Conservation (phyloP, 2,113 vertebrate species). For the Campylorhamphus procurvoides region DNA sequence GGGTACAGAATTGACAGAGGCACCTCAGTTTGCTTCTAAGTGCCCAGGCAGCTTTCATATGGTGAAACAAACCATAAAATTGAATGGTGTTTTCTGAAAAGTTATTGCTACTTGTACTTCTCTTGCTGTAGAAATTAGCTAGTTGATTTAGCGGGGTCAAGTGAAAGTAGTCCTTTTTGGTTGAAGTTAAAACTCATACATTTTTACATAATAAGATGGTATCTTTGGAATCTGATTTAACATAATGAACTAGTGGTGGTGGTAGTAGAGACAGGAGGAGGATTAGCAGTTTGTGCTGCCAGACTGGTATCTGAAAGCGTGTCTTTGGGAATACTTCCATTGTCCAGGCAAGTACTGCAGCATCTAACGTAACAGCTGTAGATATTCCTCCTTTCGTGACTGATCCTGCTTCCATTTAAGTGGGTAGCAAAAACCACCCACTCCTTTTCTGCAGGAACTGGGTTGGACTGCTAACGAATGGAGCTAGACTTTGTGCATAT, state of each 20-base stretch:
- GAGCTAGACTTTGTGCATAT: constrained; percentile 29
- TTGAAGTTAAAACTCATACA: neutral
- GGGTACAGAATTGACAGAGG: neutral
- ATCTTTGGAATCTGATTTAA: neutral
- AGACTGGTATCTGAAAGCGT: neutral
- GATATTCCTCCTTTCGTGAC: constrained; percentile 28
- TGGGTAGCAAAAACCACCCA: constrained; percentile 12
- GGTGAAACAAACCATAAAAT: neutral
- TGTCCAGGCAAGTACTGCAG: constrained; percentile 26
- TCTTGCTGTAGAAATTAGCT: neutral
- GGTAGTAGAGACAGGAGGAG: neutral
- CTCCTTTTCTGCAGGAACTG: constrained; percentile 23
- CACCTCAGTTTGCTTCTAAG: neutral
- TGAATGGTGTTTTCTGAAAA: neutral
- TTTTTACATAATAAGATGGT: neutral
- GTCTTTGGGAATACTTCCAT: constrained; percentile 55
- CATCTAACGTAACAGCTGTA: constrained; percentile 45
- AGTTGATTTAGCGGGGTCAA: neutral
- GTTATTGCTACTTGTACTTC: neutral
- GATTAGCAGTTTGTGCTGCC: constrained; percentile 37
- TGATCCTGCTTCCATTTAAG: constrained; percentile 21
- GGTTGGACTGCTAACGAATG: constrained; percentile 14
- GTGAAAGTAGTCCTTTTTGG: neutral
- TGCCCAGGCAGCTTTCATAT: neutral
- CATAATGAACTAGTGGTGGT: neutral